phyloP scores from a whole-genome alignment of 2,888 invertebrate species.

The Penaeus monodon region DNA sequence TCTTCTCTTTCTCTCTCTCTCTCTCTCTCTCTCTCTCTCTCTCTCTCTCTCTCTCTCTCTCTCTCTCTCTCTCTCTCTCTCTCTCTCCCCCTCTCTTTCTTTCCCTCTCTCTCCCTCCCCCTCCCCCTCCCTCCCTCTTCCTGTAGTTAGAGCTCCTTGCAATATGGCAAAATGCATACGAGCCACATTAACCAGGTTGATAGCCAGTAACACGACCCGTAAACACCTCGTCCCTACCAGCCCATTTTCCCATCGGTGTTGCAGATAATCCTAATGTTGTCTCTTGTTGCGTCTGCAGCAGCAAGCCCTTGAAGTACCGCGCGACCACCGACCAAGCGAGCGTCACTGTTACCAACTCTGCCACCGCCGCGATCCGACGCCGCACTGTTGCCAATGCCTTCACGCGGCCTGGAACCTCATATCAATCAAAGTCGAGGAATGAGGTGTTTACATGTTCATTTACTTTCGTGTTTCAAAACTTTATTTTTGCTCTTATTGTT shows the following conservation, averaged over 20 bases:
- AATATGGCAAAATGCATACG: too few species aligned
- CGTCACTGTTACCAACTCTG: slow-evolving; percentile 1
- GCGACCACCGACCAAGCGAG: background rate
- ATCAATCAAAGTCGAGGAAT: slow-evolving; percentile 18
- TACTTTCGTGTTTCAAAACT: background rate
- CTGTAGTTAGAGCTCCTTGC: background rate
- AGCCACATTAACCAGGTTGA: too few species aligned
- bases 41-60: background rate
- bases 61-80: background rate
- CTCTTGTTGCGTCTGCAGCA: background rate
- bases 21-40: background rate
- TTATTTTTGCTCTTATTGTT: too few species aligned
- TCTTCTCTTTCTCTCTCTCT: background rate
- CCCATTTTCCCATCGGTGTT: background rate
- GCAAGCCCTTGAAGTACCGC: background rate
- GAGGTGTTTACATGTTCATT: slow-evolving; percentile 5
- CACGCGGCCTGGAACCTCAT: background rate
- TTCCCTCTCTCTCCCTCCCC: background rate
- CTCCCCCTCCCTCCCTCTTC: background rate
- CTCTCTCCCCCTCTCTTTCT: background rate
- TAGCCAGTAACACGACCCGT: too few species aligned
- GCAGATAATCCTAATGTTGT: background rate
- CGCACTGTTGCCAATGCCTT: background rate
- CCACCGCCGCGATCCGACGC: background rate
- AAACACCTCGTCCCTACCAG: too few species aligned